phyloP scores from a whole-genome alignment of 1,140 invertebrate genomes.

The Meloidogyne exigua region DNA sequence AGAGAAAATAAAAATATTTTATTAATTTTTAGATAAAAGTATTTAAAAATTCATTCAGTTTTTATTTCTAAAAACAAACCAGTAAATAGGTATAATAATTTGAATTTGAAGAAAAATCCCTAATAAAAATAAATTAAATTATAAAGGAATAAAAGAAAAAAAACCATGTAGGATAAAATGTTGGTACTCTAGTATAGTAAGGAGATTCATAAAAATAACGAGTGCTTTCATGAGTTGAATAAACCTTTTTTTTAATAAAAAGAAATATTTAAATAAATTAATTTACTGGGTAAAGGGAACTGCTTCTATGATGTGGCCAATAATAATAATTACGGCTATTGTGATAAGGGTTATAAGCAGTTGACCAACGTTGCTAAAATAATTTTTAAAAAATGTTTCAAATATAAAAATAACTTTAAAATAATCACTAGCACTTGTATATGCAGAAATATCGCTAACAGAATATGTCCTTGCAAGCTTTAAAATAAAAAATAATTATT shows the following conservation, averaged over 20 bases:
- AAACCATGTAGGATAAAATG: conserved; percentile 17
- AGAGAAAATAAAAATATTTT: no score
- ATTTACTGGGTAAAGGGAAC: conserved; percentile 16
- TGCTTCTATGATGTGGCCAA: conserved; percentile 20
- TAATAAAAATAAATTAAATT: background rate
- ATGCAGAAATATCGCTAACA: conserved; percentile 17
- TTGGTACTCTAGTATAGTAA: conserved; percentile 1
- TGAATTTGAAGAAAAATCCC: conserved; percentile 13
- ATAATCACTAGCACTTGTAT: conserved; percentile 22
- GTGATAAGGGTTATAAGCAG: conserved; percentile 25
- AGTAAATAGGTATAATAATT: conserved; percentile 25
- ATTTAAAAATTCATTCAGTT: no score
- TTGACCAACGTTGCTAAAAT: conserved; percentile 21
- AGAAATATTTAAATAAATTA: background rate
- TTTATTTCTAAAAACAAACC: background rate
- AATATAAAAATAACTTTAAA: background rate
- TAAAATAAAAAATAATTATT: background rate
- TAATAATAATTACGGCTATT: conserved; percentile 17
- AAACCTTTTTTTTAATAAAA: background rate
- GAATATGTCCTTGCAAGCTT: conserved; percentile 22
- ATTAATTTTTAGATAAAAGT: no score
- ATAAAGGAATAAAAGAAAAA: background rate
- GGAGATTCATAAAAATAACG: conserved; percentile 26
- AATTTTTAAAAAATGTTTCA: background rate
- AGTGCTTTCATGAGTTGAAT: conserved; percentile 21